A percentile compares a stretch with the other conserved stretches of the same genome.
Evolutionary conservation across 2,888 invertebrate species (phyloP).

Genomic region (Molorchus minor): DNA sequence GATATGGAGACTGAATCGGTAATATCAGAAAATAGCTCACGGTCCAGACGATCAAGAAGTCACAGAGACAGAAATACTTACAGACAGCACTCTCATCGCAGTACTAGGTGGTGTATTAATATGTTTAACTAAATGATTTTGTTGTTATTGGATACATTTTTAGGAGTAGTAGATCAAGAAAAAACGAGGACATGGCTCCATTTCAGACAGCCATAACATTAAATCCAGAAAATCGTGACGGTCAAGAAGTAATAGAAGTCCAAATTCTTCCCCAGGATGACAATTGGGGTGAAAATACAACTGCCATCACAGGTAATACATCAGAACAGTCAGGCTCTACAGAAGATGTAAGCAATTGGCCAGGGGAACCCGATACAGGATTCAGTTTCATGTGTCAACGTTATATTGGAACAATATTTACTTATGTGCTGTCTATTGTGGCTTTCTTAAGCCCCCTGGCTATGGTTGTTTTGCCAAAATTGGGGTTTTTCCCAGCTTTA

Average conservation of each 20-base stretch:
- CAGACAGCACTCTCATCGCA: constrained; percentile 72
- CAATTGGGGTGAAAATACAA: constrained; percentile 99
- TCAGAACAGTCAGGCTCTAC: constrained; percentile 95
- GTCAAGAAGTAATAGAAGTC: constrained; percentile 94
- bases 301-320: constrained; percentile 95
- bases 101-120: constrained; percentile 68
- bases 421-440: constrained; percentile 79
- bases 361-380: constrained; percentile 77
- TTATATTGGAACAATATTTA: constrained; percentile 84
- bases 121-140: constrained; percentile 5
- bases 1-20: constrained; percentile 94
- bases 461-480: constrained; percentile 94
- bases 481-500: constrained; percentile 83
- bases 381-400: constrained; percentile 80
- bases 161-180: constrained; percentile 71
- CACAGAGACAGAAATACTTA: constrained; percentile 68
- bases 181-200: constrained; percentile 79
- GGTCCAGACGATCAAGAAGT: constrained; percentile 75
- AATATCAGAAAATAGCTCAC: constrained; percentile 89
- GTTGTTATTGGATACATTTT: constrained; percentile 13
- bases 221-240: constrained; percentile 80
- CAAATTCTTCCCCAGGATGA: constrained; percentile 97
- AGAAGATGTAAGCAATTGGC: constrained; percentile 88
- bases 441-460: constrained; percentile 92
- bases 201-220: constrained; percentile 88